Evolutionary conservation across 1,140 invertebrate species (phyloP).

Genomic region (Sminthurinus signatus): DNA sequence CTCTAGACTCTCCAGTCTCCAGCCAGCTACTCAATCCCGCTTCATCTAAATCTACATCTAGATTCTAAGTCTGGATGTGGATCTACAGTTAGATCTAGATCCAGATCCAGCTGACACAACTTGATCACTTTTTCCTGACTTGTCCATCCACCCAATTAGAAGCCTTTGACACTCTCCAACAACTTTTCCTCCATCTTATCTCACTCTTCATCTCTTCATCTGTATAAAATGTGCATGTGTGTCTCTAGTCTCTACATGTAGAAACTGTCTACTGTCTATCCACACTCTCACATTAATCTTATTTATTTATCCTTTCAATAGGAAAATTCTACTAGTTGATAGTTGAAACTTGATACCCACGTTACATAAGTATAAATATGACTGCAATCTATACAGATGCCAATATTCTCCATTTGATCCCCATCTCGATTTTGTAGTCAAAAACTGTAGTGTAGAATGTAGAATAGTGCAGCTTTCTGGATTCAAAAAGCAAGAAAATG

Average conservation of each 20-base stretch:
- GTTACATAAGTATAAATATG: too few relatives aligned
- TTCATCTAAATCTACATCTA: conserved; percentile 19
- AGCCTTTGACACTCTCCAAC: neutral
- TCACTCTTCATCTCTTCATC: neutral
- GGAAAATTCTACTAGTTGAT: neutral
- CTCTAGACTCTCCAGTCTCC: neutral
- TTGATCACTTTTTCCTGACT: conserved; percentile 16
- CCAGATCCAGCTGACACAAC: too few relatives aligned
- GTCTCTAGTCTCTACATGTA: too few relatives aligned
- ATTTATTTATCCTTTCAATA: neutral
- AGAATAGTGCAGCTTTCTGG: too few relatives aligned
- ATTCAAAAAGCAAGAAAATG: too few relatives aligned
- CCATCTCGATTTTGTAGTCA: too few relatives aligned
- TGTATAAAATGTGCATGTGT: neutral
- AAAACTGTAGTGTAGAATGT: too few relatives aligned
- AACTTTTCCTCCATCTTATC: neutral
- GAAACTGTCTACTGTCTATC: neutral
- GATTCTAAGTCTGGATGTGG: neutral
- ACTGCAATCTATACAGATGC: too few relatives aligned
- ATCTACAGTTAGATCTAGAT: too few relatives aligned
- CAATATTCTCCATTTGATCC: too few relatives aligned
- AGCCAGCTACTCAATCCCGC: conserved; percentile 4
- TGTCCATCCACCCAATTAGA: conserved; percentile 21
- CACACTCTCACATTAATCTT: conserved; percentile 3
- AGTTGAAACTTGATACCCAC: neutral